Evolutionary conservation across 2,797 vertebrate genomes (phyloP).

Genomic region (Lutjanus campechanus): DNA sequence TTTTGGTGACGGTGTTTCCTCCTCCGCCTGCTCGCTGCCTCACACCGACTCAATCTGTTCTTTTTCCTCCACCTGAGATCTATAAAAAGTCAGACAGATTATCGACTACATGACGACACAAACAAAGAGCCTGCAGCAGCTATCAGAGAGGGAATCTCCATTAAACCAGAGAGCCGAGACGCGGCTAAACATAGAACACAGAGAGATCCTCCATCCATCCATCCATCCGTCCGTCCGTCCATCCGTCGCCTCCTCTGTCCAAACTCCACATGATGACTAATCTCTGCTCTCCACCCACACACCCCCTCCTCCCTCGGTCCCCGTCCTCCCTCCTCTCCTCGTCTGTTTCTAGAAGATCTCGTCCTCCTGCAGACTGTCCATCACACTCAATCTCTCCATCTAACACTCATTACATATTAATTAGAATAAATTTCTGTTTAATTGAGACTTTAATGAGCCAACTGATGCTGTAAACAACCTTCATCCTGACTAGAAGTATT

Average conservation of each 20-base stretch:
- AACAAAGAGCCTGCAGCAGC: conserved; percentile 4
- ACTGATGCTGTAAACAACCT: not conserved
- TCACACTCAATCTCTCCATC: not conserved
- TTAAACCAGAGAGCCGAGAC: conserved; percentile 21
- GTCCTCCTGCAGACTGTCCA: conserved; percentile 4
- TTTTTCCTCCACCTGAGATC: conserved; percentile 4
- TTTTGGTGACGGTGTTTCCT: not conserved
- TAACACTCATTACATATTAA: not conserved
- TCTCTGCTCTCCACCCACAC: conserved; percentile 47
- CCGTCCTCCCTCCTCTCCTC: too few relatives aligned
- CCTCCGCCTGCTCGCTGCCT: not conserved
- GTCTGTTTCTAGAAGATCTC: conserved; percentile 10
- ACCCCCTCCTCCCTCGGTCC: not conserved
- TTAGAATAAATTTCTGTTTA: not conserved
- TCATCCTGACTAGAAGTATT: not conserved
- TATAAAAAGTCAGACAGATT: conserved; percentile 14
- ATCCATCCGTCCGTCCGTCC: not conserved
- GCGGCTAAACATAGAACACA: conserved; percentile 27
- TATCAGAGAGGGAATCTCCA: conserved; percentile 45
- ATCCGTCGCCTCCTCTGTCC: not conserved
- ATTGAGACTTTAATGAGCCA: conserved; percentile 26
- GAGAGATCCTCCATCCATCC: conserved; percentile 7
- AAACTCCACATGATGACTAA: conserved; percentile 61
- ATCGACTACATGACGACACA: conserved; percentile 29
- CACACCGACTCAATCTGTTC: too few relatives aligned